Conservation (phyloP, 1,140 invertebrate genomes). For the Octopus bimaculoides region DNA sequence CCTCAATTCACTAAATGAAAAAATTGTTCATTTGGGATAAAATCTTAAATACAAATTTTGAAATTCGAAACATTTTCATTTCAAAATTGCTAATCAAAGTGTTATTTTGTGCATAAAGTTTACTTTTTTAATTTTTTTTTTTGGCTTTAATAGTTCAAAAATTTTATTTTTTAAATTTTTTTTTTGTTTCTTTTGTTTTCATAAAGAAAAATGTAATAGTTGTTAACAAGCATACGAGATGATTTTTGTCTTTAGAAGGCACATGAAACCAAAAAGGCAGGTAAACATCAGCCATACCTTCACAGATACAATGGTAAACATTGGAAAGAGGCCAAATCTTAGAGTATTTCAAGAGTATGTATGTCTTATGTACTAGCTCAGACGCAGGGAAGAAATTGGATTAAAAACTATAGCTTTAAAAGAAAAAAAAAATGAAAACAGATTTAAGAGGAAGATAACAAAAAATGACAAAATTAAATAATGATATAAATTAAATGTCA, state of each 20-base stretch:
- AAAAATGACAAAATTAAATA: no score
- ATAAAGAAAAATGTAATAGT: not conserved
- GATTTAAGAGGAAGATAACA: no score
- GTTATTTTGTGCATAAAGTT: conserved; percentile 2
- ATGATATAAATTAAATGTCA: no score
- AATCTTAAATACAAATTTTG: conserved; percentile 12
- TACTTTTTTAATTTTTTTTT: not conserved
- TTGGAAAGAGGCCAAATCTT: no score
- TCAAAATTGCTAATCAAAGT: not conserved
- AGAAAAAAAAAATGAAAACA: no score
- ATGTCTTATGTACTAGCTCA: not conserved
- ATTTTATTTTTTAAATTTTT: not conserved
- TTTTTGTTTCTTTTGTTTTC: not conserved
- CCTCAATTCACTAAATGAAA: not conserved
- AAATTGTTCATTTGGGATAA: conserved; percentile 2
- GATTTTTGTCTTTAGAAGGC: not conserved
- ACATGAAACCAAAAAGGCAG: conserved; percentile 11
- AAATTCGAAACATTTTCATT: conserved; percentile 2
- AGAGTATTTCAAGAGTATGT: no score
- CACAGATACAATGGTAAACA: not conserved
- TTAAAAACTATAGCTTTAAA: not conserved
- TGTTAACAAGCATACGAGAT: not conserved
- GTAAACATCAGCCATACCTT: conserved; percentile 6
- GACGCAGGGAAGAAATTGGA: not conserved
- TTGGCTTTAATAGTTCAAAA: not conserved